Base-by-base conservation (phyloP, 2,888 invertebrate genomes). In the Sarcophaga rosellei region DNA sequence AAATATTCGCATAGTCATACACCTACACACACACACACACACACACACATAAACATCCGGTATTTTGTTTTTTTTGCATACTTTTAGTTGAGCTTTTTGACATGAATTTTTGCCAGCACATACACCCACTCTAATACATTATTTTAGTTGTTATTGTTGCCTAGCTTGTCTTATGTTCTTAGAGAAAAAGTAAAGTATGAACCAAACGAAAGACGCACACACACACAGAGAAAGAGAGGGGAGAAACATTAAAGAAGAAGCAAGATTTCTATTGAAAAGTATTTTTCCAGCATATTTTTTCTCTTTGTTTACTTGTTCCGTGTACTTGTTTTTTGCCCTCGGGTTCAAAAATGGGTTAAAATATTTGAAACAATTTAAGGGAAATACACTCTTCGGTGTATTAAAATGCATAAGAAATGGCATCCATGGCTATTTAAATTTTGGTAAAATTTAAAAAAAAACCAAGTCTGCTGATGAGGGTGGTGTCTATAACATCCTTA, bases 81-180 rank as follows among this genome's bases (percentile, higher is more conserved):
- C 44, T 59, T 79, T 72, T 45, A 44, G 35, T 57, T 79, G 10
- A 79, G 63, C 79, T 65, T 65, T 79, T 72, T 72, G 79, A 79
- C 53, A 53, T 53, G 53, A 53, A 53, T 53, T 53, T 53, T 53
- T 53, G 17, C 15, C 3, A 53, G 3, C 10, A 53, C 5, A 15
- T 3, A 15, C 17, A 15, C 53, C 0, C 17, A 17, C 17, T 53
- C 17, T 53, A 15, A 35, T 35, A 35, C 10, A 35, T 35, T 35
- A 1, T 1, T 53, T 15, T 53, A 3, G 53, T 53, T 53, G 12
- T 53, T 53, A 3, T 53, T 15, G 12, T 15, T 53, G 53, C 1
- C 12, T 53, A 17, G 53, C 17, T 53, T 53, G 15, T 53, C 12
- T 53, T 53, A 53, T 15, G 53, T 17, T 53, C 10, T 17, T 53